phyloP scores from a whole-genome alignment of 1,140 invertebrate genomes.

The Trichonephila inaurata region DNA sequence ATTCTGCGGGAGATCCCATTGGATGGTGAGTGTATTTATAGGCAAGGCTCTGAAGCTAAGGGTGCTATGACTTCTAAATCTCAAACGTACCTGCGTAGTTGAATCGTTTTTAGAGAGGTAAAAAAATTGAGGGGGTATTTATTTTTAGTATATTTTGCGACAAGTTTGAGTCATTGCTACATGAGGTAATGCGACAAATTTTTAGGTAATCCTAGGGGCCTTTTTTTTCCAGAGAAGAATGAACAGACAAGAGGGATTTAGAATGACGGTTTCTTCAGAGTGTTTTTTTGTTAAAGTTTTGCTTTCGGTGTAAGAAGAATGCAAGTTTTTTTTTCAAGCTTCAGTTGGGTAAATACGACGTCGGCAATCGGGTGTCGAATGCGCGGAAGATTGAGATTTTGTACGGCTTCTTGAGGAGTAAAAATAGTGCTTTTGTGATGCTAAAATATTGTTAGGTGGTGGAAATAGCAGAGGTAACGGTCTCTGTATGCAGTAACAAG shows the following conservation, averaged over 20 bases:
- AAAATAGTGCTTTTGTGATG: too few species aligned
- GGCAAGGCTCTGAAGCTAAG: neutral
- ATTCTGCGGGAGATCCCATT: conserved; percentile 3
- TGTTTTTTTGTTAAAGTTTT: neutral
- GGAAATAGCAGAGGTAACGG: too few species aligned
- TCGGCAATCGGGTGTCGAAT: too few species aligned
- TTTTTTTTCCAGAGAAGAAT: neutral
- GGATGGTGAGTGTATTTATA: conserved; percentile 38
- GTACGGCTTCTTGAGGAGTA: too few species aligned
- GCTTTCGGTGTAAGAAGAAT: too few species aligned
- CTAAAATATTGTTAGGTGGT: too few species aligned
- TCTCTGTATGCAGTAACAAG: too few species aligned
- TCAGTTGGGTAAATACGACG: too few species aligned
- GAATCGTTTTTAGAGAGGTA: neutral
- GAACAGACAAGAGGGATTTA: neutral
- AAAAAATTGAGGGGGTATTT: neutral
- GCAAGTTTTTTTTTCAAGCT: too few species aligned
- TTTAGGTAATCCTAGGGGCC: neutral
- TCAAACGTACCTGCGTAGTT: conserved; percentile 36
- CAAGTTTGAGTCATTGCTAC: conserved; percentile 31
- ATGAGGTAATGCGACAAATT: conserved; percentile 7
- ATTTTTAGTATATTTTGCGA: conserved; percentile 6
- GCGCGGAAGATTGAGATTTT: too few species aligned
- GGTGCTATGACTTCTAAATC: conserved; percentile 10
- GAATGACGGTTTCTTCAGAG: neutral